Percentiles rank a stretch among this genome's conserved stretches.
Conservation (phyloP, 2,113 vertebrate species). For the Spea bombifrons region DNA sequence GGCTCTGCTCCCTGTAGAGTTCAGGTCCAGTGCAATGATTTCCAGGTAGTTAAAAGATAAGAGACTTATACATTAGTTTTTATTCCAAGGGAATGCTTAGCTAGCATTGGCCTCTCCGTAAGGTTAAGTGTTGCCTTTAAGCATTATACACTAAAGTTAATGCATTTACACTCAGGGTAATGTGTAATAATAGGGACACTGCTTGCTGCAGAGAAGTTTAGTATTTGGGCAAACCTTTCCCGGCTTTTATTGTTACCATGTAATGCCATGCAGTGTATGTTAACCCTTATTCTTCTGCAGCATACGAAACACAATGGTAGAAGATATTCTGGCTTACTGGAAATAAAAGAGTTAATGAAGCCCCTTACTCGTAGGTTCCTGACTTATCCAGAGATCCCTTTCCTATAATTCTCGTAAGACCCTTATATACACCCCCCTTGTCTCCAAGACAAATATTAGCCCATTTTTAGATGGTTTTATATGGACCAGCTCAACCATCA, state of each 20-base stretch:
- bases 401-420: background rate
- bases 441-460: constrained; percentile 43
- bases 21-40: constrained; percentile 47
- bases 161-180: constrained; percentile 48
- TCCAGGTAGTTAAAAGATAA: constrained; percentile 49
- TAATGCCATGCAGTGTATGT: background rate
- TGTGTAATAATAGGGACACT: constrained; percentile 40
- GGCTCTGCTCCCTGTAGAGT: constrained; percentile 39
- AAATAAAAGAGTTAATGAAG: no score
- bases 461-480: constrained; percentile 44
- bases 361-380: background rate
- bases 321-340: no score
- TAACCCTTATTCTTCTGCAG: no score
- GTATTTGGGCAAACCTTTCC: constrained; percentile 7
- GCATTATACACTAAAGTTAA: constrained; percentile 49
- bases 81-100: constrained; percentile 46
- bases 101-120: constrained; percentile 41
- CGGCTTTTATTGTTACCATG: background rate
- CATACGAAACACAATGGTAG: no score
- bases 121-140: constrained; percentile 48
- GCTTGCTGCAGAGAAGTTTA: constrained; percentile 19
- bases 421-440: constrained; percentile 23
- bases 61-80: constrained; percentile 44
- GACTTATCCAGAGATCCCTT: constrained; percentile 13
- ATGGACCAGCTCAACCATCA: constrained; percentile 22